Evolutionary conservation across 2,113 vertebrate species (phyloP).

Genomic region (Sebastes fasciatus): DNA sequence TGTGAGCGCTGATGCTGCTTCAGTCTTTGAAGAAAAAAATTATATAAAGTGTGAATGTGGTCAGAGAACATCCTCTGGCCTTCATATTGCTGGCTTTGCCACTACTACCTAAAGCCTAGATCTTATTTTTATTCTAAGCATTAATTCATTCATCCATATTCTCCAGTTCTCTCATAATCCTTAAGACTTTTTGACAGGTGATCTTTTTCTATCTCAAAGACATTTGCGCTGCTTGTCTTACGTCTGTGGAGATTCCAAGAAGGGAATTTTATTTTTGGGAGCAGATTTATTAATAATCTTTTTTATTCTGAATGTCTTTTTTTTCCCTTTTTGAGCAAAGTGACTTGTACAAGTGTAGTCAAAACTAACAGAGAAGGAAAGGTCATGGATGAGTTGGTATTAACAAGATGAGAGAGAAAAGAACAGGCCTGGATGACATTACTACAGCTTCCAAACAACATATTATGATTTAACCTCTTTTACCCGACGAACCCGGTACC

Average conservation of each 20-base stretch:
- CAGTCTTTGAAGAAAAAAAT: background rate
- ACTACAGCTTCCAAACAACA: background rate
- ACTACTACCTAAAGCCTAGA: background rate
- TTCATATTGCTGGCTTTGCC: background rate
- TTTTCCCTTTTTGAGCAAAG: background rate
- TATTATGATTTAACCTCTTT: too few relatives aligned
- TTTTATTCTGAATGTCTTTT: background rate
- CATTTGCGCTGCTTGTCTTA: background rate
- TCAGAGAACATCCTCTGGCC: background rate
- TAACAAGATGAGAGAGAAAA: background rate
- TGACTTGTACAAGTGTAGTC: background rate
- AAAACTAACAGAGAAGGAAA: background rate
- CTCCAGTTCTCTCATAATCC: background rate
- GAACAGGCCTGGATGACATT: background rate
- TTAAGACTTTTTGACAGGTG: constrained; percentile 8
- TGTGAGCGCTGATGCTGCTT: constrained; percentile 11
- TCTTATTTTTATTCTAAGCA: background rate
- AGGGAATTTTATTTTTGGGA: background rate
- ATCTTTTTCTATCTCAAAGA: constrained; percentile 2
- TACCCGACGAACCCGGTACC: too few relatives aligned
- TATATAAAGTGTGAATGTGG: background rate
- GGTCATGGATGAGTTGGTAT: background rate
- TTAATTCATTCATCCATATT: background rate
- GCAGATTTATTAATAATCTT: too few relatives aligned
- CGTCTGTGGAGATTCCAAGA: background rate